Evolutionary conservation across 2,888 invertebrate species (phyloP), one percentile per base, ranked within the genome.

Genomic region (Atethmia centrago): DNA sequence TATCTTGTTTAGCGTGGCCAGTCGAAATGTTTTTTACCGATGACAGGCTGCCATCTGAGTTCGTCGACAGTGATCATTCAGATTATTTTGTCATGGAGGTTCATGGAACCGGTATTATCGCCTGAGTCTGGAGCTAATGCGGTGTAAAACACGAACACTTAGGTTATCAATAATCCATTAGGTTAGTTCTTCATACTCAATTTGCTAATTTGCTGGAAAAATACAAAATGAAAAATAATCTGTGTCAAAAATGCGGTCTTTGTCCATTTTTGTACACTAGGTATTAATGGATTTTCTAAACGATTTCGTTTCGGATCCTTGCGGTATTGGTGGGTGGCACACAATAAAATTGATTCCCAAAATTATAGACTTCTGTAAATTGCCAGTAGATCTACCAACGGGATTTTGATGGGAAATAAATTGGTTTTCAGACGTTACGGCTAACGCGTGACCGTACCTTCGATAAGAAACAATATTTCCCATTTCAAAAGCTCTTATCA

Each of bases 61-160:
- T 93, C 93, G 92, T 91, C 91, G 93, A 92, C 94, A 90, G 91
- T 88, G 90, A 90, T 93, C 90, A 90, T 90, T 92, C 87, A 89
- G 89, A 88, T 92, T 93, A 91, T 92, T 86, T 93, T 94, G 92
- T 93, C 92, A 92, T 90, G 90, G 90, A 93, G 92, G 93, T 92
- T 93, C 93, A 92, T 90, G 90, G 90, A 93, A 93, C 93, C 92
- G 93, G 93, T 93, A 92, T 87, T 75, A 79, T 77, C 69, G 72
- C 40, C 71, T 55, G 51, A 78, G 77, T 66, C 73, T 79, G 64
- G 70, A 69, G 82, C 76, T 83, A 84, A 83, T 77, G 82, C 81
- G 83, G 65, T 79, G 71, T 81, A 72, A 79, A 83, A 77, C 59
- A 83, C 71, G 83, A 83, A 83, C 59, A 62, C 78, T 79, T 67